phyloP scores from a whole-genome alignment of 2,113 vertebrate species.

The Xerus inauris region DNA sequence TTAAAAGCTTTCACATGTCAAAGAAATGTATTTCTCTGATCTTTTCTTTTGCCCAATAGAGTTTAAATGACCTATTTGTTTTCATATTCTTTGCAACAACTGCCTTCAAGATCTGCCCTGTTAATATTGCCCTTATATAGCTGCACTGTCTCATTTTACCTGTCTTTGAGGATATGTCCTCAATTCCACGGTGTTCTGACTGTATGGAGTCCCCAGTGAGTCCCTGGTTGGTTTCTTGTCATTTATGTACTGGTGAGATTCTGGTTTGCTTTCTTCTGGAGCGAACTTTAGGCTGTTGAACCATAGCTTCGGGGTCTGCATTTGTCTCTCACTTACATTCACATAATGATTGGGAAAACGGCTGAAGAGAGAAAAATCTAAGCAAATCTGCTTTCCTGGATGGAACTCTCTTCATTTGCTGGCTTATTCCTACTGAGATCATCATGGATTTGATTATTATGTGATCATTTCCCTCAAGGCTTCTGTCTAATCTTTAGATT shows the following conservation, averaged over 20 bases:
- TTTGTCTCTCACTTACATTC: background rate
- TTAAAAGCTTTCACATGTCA: constrained; percentile 48
- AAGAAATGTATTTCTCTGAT: constrained; percentile 18
- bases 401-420: constrained; percentile 58
- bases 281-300: background rate
- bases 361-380: constrained; percentile 42
- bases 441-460: constrained; percentile 73
- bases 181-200: background rate
- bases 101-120: background rate
- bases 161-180: background rate
- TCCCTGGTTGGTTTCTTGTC: background rate
- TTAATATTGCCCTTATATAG: fast-evolving
- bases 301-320: background rate
- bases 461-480: constrained; percentile 65
- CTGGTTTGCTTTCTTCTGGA: background rate
- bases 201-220: background rate
- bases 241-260: background rate
- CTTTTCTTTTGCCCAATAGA: background rate
- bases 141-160: background rate
- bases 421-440: constrained; percentile 56
- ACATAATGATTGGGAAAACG: background rate
- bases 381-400: constrained; percentile 65
- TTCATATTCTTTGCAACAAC: background rate
- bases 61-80: constrained; percentile 6
- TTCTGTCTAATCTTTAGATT: constrained; percentile 72